These are phyloP conservation scores for Empidonax traillii DNA, from an alignment of 2,113 vertebrate species.

Conservation along the genomic window DNA sequence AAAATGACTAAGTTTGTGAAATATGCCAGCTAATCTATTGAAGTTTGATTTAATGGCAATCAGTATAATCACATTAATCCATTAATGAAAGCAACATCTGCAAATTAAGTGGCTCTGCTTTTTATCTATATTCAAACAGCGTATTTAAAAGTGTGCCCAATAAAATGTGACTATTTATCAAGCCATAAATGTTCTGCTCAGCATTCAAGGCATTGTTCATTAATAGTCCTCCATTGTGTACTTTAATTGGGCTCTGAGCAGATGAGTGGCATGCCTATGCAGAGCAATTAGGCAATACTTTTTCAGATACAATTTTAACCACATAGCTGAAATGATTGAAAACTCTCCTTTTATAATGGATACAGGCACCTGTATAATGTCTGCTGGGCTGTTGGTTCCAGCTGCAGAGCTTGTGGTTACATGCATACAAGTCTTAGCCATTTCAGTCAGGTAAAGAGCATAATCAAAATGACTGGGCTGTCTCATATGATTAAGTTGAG, in stretches of 20 bases:
- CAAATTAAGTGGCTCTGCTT: not conserved
- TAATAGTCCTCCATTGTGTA: not conserved
- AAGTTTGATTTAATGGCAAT: slow-evolving; percentile 39
- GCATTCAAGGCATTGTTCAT: not conserved
- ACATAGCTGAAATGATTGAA: not conserved
- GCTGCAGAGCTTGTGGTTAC: not conserved
- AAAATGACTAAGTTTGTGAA: slow-evolving; percentile 52
- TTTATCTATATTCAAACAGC: not conserved
- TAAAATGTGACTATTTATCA: slow-evolving; percentile 28
- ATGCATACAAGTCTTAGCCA: not conserved
- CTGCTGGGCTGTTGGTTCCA: not conserved
- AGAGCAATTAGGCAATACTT: not conserved
- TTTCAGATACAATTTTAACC: not conserved
- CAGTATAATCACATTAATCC: slow-evolving; percentile 3
- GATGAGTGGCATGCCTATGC: not conserved
- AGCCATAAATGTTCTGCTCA: not conserved
- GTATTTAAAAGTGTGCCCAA: slow-evolving; percentile 7
- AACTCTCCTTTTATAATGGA: not conserved
- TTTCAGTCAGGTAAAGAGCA: not conserved
- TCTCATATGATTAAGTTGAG: not conserved
- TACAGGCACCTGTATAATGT: not conserved
- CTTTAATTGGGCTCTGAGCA: not conserved
- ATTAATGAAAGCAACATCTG: slow-evolving; percentile 34
- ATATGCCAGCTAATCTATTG: slow-evolving; percentile 23
- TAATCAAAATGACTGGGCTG: not conserved